A percentile compares a stretch with the other conserved stretches of the same genome.
Evolutionary conservation across 2,113 vertebrate genomes (phyloP).

Genomic region (Epinephelus cyanopodus): DNA sequence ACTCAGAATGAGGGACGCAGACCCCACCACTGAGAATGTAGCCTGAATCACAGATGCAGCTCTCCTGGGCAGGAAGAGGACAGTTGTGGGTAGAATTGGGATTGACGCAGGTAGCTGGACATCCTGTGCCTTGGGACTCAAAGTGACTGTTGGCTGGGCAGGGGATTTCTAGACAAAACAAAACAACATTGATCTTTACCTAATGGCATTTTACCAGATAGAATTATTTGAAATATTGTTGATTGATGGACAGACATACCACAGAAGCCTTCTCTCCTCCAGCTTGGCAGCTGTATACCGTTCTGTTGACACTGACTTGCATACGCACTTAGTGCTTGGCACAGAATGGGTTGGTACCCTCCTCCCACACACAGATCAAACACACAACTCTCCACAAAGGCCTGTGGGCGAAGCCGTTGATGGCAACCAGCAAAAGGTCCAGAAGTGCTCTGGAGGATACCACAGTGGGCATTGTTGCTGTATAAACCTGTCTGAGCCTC

Average conservation of each 20-base stretch:
- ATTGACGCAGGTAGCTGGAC: conserved; percentile 74
- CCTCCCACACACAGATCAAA: conserved; percentile 73
- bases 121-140: conserved; percentile 71
- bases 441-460: conserved; percentile 51
- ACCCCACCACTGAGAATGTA: conserved; percentile 68
- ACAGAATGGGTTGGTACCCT: conserved; percentile 74
- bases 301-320: conserved; percentile 73
- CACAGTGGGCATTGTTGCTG: conserved; percentile 53
- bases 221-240: not conserved
- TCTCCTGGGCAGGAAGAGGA: conserved; percentile 61
- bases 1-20: conserved; percentile 68
- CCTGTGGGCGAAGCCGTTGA: conserved; percentile 29
- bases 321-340: conserved; percentile 69
- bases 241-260: conserved; percentile 53
- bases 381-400: conserved; percentile 68
- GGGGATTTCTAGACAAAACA: conserved; percentile 57
- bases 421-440: conserved; percentile 78
- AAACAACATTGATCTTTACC: rapidly evolving
- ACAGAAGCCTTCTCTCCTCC: conserved; percentile 75
- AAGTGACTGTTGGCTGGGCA: conserved; percentile 82
- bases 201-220: rapidly evolving
- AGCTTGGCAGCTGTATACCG: conserved; percentile 54
- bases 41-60: conserved; percentile 76
- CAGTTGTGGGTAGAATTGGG: conserved; percentile 68
- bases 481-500: conserved; percentile 42